Evolutionary conservation across 1,140 invertebrate species (phyloP).

Genomic region (Scaptomyza pallida): DNA sequence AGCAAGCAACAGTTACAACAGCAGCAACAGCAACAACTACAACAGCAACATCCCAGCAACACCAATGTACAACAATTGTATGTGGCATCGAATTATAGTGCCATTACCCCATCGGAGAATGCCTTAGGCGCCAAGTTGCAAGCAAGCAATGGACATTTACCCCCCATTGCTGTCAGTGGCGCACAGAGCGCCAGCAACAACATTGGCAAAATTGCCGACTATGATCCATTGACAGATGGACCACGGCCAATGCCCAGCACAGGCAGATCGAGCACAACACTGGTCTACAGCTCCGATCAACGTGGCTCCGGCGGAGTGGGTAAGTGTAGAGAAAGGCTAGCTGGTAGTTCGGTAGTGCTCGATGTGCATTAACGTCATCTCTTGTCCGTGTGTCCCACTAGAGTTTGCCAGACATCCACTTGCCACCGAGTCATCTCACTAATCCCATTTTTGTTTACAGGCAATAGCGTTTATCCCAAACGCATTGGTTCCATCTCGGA

Average conservation of each 20-base stretch:
- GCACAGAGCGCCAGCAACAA: constrained; percentile 51
- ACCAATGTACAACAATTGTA: constrained; percentile 68
- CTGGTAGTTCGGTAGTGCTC: constrained; percentile 60
- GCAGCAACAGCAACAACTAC: constrained; percentile 1
- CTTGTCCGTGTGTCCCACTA: constrained; percentile 63
- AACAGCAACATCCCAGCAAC: constrained; percentile 19
- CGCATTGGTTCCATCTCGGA: constrained; percentile 96
- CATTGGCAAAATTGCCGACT: constrained; percentile 91
- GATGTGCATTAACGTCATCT: constrained; percentile 59
- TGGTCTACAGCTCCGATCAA: constrained; percentile 92
- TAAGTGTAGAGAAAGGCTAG: constrained; percentile 58
- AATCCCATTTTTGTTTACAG: constrained; percentile 18
- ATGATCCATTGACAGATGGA: constrained; percentile 90
- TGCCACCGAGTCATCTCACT: neutral
- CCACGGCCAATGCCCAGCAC: constrained; percentile 90
- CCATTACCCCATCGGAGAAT: constrained; percentile 70
- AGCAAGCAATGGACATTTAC: constrained; percentile 62
- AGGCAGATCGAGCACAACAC: constrained; percentile 89
- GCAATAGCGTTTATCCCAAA: constrained; percentile 85
- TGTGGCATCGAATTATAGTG: constrained; percentile 64
- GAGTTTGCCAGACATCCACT: neutral
- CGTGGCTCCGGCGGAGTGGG: constrained; percentile 85
- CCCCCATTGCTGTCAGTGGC: constrained; percentile 27
- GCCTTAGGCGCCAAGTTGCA: constrained; percentile 54
- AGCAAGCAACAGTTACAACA: constrained; percentile 16